These are phyloP conservation scores for Rhynchomys soricoides DNA, from an alignment of 2,113 vertebrate species.

Conservation along the genomic window DNA sequence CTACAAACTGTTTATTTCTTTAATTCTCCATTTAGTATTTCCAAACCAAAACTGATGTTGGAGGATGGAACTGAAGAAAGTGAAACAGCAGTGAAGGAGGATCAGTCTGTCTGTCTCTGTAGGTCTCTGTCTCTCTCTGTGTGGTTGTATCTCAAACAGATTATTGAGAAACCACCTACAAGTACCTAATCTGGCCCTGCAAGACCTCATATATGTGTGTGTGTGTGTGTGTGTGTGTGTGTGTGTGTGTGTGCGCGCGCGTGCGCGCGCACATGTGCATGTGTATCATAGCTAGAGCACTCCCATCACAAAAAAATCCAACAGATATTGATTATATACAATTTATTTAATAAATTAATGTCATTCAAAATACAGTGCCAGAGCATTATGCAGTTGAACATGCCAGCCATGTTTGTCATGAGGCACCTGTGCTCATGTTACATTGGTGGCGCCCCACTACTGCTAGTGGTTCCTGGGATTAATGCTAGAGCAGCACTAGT, in stretches of 20 bases:
- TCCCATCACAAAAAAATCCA: slow-evolving; percentile 16
- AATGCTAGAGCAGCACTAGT: slow-evolving; percentile 89
- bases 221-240: too few relatives aligned
- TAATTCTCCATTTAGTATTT: background rate
- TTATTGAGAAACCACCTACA: background rate
- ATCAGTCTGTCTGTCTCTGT: background rate
- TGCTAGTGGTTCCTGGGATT: slow-evolving; percentile 94
- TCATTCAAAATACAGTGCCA: slow-evolving; percentile 99
- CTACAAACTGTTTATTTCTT: background rate
- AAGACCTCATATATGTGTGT: slow-evolving; percentile 23
- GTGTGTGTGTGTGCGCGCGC: too few relatives aligned
- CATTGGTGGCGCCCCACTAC: slow-evolving; percentile 87
- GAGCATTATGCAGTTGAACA: slow-evolving; percentile 98
- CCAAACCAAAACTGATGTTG: background rate
- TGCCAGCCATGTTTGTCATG: slow-evolving; percentile 94
- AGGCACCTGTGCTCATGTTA: slow-evolving; percentile 96
- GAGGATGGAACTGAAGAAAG: background rate
- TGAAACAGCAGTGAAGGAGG: background rate
- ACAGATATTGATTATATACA: slow-evolving; percentile 84
- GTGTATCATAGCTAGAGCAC: background rate
- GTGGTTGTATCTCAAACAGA: background rate
- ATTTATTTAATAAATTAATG: slow-evolving; percentile 99
- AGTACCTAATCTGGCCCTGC: background rate
- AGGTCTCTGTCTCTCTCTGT: too few relatives aligned
- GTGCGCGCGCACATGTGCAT: too few relatives aligned